phyloP scores from a whole-genome alignment of 2,888 invertebrate species.

The Acleris literana region DNA sequence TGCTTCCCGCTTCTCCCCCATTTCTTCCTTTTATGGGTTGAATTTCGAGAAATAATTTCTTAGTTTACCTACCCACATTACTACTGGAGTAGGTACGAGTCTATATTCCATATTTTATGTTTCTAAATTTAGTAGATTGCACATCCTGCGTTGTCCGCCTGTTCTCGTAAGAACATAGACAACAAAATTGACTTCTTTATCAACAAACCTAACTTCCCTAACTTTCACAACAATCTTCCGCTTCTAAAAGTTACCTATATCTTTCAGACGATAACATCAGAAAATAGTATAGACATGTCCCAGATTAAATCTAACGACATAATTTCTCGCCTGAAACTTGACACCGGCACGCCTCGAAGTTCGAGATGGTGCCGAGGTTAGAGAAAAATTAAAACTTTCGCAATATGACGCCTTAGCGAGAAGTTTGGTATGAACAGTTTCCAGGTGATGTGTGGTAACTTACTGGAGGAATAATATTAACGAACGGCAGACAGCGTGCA shows the following conservation, averaged over 20 bases:
- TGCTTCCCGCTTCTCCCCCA: too few relatives aligned
- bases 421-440: constrained; percentile 63
- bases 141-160: rapidly evolving
- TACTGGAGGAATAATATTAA: constrained; percentile 16
- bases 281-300: constrained; percentile 13
- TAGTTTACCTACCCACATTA: too few relatives aligned
- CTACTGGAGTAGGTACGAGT: too few relatives aligned
- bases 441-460: constrained; percentile 38
- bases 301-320: constrained; percentile 58
- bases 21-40: too few relatives aligned
- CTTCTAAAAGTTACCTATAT: background rate
- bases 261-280: background rate
- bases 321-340: constrained; percentile 60
- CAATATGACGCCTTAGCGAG: constrained; percentile 59
- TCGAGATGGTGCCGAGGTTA: constrained; percentile 71
- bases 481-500: background rate
- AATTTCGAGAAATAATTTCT: too few relatives aligned
- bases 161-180: too few relatives aligned
- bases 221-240: too few relatives aligned
- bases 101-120: too few relatives aligned
- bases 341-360: constrained; percentile 56
- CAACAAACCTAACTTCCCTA: too few relatives aligned
- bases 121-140: too few relatives aligned
- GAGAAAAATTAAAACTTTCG: constrained; percentile 77
- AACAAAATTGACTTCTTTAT: too few relatives aligned